Evolutionary conservation across 2,797 vertebrate species (phyloP).

Genomic region (Toxotes lorentzi): DNA sequence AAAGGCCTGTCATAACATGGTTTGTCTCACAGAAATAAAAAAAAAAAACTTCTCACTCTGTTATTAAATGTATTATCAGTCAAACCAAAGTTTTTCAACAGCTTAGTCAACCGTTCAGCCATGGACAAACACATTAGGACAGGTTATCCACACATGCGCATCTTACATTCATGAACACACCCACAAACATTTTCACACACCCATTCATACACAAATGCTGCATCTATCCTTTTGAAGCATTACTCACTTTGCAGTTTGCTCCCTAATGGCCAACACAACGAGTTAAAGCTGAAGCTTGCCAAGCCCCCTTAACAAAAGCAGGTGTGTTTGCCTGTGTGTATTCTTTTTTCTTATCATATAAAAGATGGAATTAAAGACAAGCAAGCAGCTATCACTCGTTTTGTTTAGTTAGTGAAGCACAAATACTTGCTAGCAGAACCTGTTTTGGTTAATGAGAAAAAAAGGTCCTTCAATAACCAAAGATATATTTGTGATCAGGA

Average conservation of each 20-base stretch:
- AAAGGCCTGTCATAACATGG: too few relatives aligned
- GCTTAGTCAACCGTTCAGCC: background rate
- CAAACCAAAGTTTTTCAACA: background rate
- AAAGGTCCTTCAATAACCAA: background rate
- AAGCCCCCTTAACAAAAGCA: constrained; percentile 44
- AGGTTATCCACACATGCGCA: background rate
- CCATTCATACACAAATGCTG: background rate
- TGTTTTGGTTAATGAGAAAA: constrained; percentile 23
- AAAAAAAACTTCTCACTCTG: too few relatives aligned
- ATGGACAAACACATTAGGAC: background rate
- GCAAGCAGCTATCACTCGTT: background rate
- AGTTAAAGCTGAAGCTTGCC: constrained; percentile 1
- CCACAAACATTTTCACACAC: constrained; percentile 9
- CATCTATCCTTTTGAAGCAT: constrained; percentile 18
- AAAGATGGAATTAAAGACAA: constrained; percentile 27
- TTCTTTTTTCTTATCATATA: constrained; percentile 14
- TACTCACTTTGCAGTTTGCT: constrained; percentile 10
- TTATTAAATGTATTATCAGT: too few relatives aligned
- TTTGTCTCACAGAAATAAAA: too few relatives aligned
- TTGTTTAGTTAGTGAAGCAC: constrained; percentile 12
- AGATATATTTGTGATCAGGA: background rate
- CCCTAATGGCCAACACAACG: constrained; percentile 16
- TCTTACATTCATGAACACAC: background rate
- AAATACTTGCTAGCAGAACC: constrained; percentile 30
- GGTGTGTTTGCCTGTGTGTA: constrained; percentile 19